Evolutionary conservation across 2,888 invertebrate species (phyloP).

Genomic region (Hemicrepidius hirtus): DNA sequence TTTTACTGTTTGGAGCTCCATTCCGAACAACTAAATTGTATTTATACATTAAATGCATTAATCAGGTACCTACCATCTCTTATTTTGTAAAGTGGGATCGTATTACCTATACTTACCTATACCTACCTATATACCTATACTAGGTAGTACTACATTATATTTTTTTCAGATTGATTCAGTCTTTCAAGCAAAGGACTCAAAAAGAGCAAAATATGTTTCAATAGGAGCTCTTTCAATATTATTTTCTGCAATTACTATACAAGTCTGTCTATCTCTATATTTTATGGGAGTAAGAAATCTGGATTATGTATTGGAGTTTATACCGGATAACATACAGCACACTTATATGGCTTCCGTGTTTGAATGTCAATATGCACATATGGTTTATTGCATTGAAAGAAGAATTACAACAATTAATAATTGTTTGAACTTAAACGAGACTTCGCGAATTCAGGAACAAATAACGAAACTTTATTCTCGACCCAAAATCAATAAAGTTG

Average conservation of each 20-base stretch:
- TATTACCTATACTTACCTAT: too few relatives aligned
- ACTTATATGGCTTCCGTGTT: not conserved
- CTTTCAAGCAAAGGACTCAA: not conserved
- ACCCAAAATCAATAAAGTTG: too few relatives aligned
- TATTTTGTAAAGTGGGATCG: too few relatives aligned
- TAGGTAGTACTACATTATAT: too few relatives aligned
- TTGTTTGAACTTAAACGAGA: not conserved
- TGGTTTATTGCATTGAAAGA: not conserved
- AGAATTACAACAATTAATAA: not conserved
- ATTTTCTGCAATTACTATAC: not conserved
- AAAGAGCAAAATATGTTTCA: not conserved
- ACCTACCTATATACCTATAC: too few relatives aligned
- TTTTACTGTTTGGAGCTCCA: not conserved
- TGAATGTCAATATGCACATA: slow-evolving; percentile 9
- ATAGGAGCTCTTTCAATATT: not conserved
- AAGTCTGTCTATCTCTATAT: not conserved
- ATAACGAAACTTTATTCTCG: too few relatives aligned
- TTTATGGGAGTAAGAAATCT: not conserved
- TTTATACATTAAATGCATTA: not conserved
- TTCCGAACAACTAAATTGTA: not conserved
- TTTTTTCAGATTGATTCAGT: slow-evolving; percentile 1
- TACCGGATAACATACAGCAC: not conserved
- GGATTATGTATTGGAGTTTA: not conserved
- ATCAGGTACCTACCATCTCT: not conserved
- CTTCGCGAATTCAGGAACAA: too few relatives aligned